These are phyloP conservation scores for Meloidogyne chitwoodi DNA, from an alignment of 1,140 invertebrate species.

Conservation along the genomic window DNA sequence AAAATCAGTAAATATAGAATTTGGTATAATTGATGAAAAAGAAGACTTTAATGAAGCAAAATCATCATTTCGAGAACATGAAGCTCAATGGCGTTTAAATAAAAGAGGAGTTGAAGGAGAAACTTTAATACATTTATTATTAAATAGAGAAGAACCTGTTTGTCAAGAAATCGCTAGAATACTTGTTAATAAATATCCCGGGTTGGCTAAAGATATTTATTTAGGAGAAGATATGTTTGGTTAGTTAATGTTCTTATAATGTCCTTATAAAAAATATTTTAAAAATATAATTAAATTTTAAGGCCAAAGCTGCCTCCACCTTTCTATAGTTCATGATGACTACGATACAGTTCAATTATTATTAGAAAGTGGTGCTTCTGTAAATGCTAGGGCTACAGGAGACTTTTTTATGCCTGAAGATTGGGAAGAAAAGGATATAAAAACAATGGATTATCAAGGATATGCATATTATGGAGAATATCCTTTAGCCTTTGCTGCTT, in stretches of 20 bases:
- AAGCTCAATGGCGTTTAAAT: conserved; percentile 93
- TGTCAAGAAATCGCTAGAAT: conserved; percentile 81
- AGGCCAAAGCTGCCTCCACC: conserved; percentile 84
- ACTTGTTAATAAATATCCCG: conserved; percentile 83
- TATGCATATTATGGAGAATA: conserved; percentile 70
- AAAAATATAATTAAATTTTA: not conserved
- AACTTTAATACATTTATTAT: conserved; percentile 84
- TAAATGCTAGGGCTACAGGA: conserved; percentile 85
- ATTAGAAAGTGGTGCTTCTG: conserved; percentile 77
- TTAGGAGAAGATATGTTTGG: conserved; percentile 94
- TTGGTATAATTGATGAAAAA: conserved; percentile 49
- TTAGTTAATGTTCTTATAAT: conserved; percentile 59
- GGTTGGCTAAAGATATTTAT: conserved; percentile 83
- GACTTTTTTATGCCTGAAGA: conserved; percentile 69
- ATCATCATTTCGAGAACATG: conserved; percentile 65
- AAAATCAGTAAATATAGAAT: conserved; percentile 42
- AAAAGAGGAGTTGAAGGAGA: conserved; percentile 89
- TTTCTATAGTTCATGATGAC: conserved; percentile 91
- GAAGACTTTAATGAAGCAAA: conserved; percentile 46
- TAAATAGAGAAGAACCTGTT: conserved; percentile 82
- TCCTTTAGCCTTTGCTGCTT: conserved; percentile 90
- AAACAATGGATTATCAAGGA: conserved; percentile 83
- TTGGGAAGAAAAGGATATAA: conserved; percentile 74
- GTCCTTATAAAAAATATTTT: too few relatives aligned
- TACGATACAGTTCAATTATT: conserved; percentile 84